Base-by-base conservation (phyloP, 1,140 invertebrate species). In the Archivesica marissinica region DNA sequence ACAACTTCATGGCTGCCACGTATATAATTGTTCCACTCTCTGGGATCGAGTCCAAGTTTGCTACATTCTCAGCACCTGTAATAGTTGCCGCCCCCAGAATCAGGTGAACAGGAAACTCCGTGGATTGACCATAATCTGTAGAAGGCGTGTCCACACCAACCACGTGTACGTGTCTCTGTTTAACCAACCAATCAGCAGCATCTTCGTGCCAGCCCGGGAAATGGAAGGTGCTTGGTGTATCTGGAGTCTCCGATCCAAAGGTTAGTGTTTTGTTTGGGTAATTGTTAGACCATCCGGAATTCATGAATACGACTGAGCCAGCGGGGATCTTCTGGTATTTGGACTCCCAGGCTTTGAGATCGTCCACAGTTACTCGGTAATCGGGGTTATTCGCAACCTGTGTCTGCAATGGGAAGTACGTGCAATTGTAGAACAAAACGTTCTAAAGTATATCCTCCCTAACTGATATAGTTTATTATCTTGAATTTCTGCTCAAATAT, bases 281-380 rank as follows among this genome's bases (percentile, higher is more conserved):
- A 17, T 87, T 87, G 6, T 61, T 25, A 33, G 61, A 54, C 92
- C 91, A 92, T 2, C 91, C 91, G 1, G 89, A 91, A 61, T 90
- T 90, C 86, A 92, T 88, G n/a, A 92, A n/a, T 0, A 93, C 88
- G 41, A 93, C 82, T 1, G 85, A 85, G 17, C 84, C 87, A 41
- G 88, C 35, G 3, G 91, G 89, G 47, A 91, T 88, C 3, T 38
- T 61, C 3, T 89, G 89, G 74, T 91, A 44, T 44, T 41, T 82
- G 66, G 23, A 56, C 70, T 93, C 91, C 89, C 89, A 92, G 1
- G 52, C 20, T 7, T 30, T 47, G 0, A 93, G 11, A 70, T 93
- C 92, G 0, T 84, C 54, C 0, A 89, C 52, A 1, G 80, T 89
- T 0, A 91, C 72, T 33, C 47, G 25, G 41, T 90, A 90, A 64